These are phyloP conservation scores for Anomalospiza imberbis DNA, from an alignment of 2,797 vertebrate species.

Conservation along the genomic window DNA sequence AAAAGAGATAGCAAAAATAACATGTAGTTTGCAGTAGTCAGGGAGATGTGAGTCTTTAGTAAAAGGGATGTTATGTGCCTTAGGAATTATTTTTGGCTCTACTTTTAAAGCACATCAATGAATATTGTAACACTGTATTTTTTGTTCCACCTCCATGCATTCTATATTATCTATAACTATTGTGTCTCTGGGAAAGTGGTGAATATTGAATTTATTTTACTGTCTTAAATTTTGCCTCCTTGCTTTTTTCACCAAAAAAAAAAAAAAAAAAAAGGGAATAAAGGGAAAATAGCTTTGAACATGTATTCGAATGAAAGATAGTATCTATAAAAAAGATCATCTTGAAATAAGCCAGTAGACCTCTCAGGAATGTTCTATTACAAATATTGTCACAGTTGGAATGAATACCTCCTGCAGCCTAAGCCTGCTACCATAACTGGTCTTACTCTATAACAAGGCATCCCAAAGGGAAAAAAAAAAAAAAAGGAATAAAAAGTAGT, in stretches of 20 bases:
- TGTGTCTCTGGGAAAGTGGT: neutral
- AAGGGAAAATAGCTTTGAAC: neutral
- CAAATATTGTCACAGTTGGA: slow-evolving; percentile 31
- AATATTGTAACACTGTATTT: neutral
- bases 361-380: slow-evolving; percentile 41
- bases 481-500: fast-evolving
- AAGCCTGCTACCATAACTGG: slow-evolving; percentile 30
- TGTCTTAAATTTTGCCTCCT: neutral
- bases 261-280: neutral
- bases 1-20: neutral
- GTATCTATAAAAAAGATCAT: neutral
- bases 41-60: neutral
- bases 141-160: neutral
- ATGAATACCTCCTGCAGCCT: neutral
- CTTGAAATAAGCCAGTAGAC: slow-evolving; percentile 53
- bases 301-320: neutral
- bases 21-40: neutral
- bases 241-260: neutral
- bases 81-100: neutral
- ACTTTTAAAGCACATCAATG: neutral
- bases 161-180: neutral
- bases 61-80: neutral
- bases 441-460: neutral
- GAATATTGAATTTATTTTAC: neutral
- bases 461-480: neutral